Conservation (phyloP, 2,888 invertebrate species). For the Orchestes rusci region DNA sequence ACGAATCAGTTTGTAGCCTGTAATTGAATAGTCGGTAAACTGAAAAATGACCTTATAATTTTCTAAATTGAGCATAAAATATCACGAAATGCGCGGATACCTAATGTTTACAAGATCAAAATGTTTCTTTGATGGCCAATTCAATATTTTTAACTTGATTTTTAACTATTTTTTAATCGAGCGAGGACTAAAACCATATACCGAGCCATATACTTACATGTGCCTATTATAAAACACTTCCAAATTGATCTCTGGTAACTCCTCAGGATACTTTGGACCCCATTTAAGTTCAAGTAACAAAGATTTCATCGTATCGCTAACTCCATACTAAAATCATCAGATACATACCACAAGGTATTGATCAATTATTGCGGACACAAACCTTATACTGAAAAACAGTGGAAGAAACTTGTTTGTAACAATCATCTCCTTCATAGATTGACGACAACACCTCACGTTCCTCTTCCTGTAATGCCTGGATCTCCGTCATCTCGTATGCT, state of each 20-base stretch:
- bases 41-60: too few species aligned
- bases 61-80: too few species aligned
- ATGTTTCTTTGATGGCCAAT: too few species aligned
- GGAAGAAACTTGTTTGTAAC: conserved; percentile 71
- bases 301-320: conserved; percentile 69
- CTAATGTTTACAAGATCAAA: too few species aligned
- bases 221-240: conserved; percentile 91
- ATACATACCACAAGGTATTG: neutral
- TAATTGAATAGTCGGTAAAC: too few species aligned
- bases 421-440: conserved; percentile 89
- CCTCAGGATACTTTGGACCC: conserved; percentile 80
- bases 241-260: conserved; percentile 73
- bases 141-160: too few species aligned
- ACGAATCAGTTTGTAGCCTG: too few species aligned
- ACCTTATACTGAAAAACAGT: conserved; percentile 91
- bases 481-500: too few species aligned
- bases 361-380: conserved; percentile 25
- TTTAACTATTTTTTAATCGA: too few species aligned
- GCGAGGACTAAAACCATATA: too few species aligned
- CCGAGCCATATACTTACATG: conserved; percentile 78
- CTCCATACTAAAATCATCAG: conserved; percentile 57
- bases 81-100: too few species aligned
- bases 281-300: conserved; percentile 84
- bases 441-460: conserved; percentile 86
- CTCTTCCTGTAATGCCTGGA: conserved; percentile 66